phyloP scores from a whole-genome alignment of 2,888 invertebrate genomes.

The Esperia sulphurella region DNA sequence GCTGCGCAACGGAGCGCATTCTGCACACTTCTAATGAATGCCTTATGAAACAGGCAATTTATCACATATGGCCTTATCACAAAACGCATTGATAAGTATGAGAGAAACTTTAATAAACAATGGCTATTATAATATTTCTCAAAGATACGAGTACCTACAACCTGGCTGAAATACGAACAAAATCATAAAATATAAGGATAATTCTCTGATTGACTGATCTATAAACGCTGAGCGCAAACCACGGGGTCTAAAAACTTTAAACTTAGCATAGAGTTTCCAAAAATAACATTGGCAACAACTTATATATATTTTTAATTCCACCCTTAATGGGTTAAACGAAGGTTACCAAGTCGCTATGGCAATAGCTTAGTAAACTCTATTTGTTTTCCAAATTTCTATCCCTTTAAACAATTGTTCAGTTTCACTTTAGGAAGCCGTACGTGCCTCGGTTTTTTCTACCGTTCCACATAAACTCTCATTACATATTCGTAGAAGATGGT shows the following conservation, averaged over 20 bases:
- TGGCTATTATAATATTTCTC: constrained; percentile 32
- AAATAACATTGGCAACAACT: no score
- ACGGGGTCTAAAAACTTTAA: no score
- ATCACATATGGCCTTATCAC: constrained; percentile 74
- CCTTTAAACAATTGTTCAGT: constrained; percentile 49
- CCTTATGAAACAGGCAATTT: constrained; percentile 78
- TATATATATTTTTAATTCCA: no score
- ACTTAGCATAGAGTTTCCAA: no score
- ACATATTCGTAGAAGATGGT: constrained; percentile 61
- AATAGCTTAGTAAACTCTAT: constrained; percentile 18
- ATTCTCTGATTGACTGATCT: no score
- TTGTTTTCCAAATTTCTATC: constrained; percentile 42
- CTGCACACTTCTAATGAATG: constrained; percentile 76
- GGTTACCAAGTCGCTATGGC: no score
- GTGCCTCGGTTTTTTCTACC: constrained; percentile 62
- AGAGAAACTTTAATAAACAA: constrained; percentile 64
- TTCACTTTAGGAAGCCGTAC: constrained; percentile 55
- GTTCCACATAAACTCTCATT: constrained; percentile 64
- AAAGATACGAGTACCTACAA: constrained; percentile 8
- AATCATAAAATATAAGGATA: no score
- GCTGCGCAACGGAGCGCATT: constrained; percentile 74
- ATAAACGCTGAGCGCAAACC: no score
- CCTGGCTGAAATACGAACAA: no score
- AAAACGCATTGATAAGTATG: constrained; percentile 65
- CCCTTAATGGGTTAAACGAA: no score